Evolutionary conservation across 2,113 vertebrate species (phyloP).

Genomic region (Phycodurus eques): DNA sequence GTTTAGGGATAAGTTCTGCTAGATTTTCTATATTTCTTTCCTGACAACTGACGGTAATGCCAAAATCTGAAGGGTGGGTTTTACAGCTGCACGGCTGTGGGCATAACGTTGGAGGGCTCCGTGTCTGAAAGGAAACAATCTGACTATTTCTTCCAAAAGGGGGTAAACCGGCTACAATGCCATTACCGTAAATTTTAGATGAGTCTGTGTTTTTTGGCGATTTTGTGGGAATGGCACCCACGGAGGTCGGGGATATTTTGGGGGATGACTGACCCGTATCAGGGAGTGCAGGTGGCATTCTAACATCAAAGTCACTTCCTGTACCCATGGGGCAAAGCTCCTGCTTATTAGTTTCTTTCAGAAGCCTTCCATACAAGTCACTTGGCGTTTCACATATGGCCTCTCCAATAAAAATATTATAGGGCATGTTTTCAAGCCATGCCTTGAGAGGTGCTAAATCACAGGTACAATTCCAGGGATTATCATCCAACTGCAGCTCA

Average conservation of each 20-base stretch:
- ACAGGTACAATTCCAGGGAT: constrained; percentile 98
- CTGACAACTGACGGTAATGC: constrained; percentile 94
- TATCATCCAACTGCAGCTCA: constrained; percentile 94
- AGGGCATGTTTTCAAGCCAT: constrained; percentile 99
- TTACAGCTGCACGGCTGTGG: constrained; percentile 90
- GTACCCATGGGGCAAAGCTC: constrained; percentile 95
- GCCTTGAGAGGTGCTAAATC: constrained; percentile 94
- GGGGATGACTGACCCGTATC: constrained; percentile 82
- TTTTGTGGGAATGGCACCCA: constrained; percentile 83
- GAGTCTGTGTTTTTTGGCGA: constrained; percentile 90
- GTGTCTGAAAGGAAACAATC: constrained; percentile 90
- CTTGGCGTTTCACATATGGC: constrained; percentile 96
- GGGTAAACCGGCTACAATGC: constrained; percentile 89
- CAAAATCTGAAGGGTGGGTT: constrained; percentile 92
- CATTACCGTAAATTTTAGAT: constrained; percentile 94
- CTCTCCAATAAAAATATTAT: constrained; percentile 97
- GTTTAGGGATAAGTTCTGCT: constrained; percentile 85
- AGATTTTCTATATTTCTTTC: constrained; percentile 88
- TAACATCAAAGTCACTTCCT: constrained; percentile 90
- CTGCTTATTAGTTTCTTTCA: constrained; percentile 96
- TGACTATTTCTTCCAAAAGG: constrained; percentile 84
- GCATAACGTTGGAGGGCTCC: constrained; percentile 86
- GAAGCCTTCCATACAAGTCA: constrained; percentile 90
- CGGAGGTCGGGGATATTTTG: constrained; percentile 79
- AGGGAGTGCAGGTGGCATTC: constrained; percentile 83